Conservation (phyloP, 1,140 invertebrate species). For the Leptoteleia sp. region DNA sequence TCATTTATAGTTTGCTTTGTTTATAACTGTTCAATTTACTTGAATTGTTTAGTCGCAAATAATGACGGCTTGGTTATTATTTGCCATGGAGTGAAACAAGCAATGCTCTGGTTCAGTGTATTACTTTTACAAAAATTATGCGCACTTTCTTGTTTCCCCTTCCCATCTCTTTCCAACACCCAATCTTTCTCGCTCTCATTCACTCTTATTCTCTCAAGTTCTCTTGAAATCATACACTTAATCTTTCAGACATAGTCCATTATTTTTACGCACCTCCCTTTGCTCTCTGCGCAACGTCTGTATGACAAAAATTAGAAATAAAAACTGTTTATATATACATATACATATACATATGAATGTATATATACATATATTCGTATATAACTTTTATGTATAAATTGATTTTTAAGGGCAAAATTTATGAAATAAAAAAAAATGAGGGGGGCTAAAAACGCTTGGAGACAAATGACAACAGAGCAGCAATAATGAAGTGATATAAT, state of each 20-base stretch:
- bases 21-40: too few species aligned
- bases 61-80: conserved; percentile 31
- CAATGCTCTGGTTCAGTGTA: conserved; percentile 46
- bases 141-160: conserved; percentile 50
- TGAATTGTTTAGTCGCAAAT: too few species aligned
- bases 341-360: too few species aligned
- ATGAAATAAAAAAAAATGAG: conserved; percentile 43
- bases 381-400: too few species aligned
- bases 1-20: conserved; percentile 4
- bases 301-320: conserved; percentile 25
- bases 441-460: conserved; percentile 37
- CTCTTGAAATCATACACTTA: conserved; percentile 25
- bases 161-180: conserved; percentile 40
- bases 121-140: conserved; percentile 62
- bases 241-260: conserved; percentile 35
- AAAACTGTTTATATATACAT: conserved; percentile 20
- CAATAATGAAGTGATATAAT: conserved; percentile 52
- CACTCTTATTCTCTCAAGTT: conserved; percentile 19
- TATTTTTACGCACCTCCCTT: conserved; percentile 39
- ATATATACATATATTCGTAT: too few species aligned
- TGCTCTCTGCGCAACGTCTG: conserved; percentile 50
- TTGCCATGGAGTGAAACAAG: conserved; percentile 39
- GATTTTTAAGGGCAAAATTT: too few species aligned
- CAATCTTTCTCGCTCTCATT: conserved; percentile 43
- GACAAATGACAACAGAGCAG: conserved; percentile 56